Percentiles rank a stretch among this genome's conserved stretches.
These are phyloP conservation scores for Pandion haliaetus DNA, from an alignment of 2,113 vertebrate genomes.

Conservation along the genomic window DNA sequence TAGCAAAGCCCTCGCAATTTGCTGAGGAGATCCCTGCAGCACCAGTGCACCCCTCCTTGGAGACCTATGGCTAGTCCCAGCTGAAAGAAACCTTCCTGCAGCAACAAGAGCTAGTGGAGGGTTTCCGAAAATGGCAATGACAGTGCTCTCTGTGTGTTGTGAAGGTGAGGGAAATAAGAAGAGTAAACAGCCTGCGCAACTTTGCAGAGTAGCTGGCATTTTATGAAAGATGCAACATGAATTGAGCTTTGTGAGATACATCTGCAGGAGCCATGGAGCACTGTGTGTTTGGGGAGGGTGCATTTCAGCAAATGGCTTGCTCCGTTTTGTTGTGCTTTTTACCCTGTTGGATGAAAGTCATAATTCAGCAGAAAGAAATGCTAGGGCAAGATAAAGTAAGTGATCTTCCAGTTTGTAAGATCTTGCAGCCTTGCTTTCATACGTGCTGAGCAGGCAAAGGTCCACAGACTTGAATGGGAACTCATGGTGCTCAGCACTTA, in stretches of 20 bases:
- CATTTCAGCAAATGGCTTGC: background rate
- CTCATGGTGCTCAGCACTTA: background rate
- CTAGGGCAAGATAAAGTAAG: background rate
- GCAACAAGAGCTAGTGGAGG: slow-evolving; percentile 23
- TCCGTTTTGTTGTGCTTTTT: background rate
- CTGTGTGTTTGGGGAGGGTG: background rate
- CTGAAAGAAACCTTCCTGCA: slow-evolving; percentile 48
- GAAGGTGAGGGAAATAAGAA: background rate
- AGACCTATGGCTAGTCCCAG: slow-evolving; percentile 62
- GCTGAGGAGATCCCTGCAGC: slow-evolving; percentile 53
- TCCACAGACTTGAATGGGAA: background rate
- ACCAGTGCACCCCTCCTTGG: slow-evolving; percentile 52
- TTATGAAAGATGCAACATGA: background rate
- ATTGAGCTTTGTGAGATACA: background rate
- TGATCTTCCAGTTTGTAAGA: background rate
- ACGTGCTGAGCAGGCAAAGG: background rate
- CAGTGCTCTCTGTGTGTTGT: background rate
- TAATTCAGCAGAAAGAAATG: background rate
- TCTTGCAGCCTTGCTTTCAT: background rate
- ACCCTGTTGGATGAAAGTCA: background rate
- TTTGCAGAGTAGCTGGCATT: background rate
- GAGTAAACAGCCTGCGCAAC: background rate
- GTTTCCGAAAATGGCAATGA: background rate
- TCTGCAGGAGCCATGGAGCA: background rate
- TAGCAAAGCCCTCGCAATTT: background rate